Base-by-base conservation (phyloP, 1,140 invertebrate genomes). In the Drosophila lowei region DNA sequence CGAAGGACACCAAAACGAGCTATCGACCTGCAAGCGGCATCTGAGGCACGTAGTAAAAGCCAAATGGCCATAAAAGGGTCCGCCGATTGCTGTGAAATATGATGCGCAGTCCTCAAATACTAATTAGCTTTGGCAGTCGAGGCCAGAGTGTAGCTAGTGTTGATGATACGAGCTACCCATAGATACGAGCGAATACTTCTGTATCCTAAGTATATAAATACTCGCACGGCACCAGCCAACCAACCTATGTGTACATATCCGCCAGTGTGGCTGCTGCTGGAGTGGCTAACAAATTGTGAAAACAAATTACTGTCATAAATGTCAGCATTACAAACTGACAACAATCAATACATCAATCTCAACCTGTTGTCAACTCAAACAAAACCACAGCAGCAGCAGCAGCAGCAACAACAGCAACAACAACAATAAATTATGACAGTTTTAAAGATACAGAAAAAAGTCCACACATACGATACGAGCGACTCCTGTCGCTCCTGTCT, bases 301-400 rank as follows among this genome's bases (percentile, higher is more conserved):
- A 88, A 88, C 83, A 86, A 86, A 86, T 86, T 88, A 86, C 83
- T 88, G 83, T 88, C 83, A 86, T 86, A 86, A 83, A 78, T 70
- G 83, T 88, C 83, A 88, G 66, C 83, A 86, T 86, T 88, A 86
- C 83, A 81, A 88, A 81, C 78, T 63, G 77, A 88, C 78, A 70
- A 81, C 81, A 88, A 86, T 88, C 83, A 78, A 88, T 86, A 78
- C 83, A 86, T 88, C 83, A 84, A 85, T 70, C 75, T 75, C 80
- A 72, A 58, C 48, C 55, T 57, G 64, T 75, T 84, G 79, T 83
- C 79, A 83, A 52, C 30, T 59, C 58, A 81, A 61, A 74, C 52
- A 75, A 63, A 66, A 53, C 58, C 16, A 18, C 41, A 25, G 3
- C 30, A 60, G 18, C 38, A 61, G 55, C 47, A 65, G 59, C 59